Conservation (phyloP, 2,797 vertebrate species). For the Lepilemur septentrionalis region DNA sequence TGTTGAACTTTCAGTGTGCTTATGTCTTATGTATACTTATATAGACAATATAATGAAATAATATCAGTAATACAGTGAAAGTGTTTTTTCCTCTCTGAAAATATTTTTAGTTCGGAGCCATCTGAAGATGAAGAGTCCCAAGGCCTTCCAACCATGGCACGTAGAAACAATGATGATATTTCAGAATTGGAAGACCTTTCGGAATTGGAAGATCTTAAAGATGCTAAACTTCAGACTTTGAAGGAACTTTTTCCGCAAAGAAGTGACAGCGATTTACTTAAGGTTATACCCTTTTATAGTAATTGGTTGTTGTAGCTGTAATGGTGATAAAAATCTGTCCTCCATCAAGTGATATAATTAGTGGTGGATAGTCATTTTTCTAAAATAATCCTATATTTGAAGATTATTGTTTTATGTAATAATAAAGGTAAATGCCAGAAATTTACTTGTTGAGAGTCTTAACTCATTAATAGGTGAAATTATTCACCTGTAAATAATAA, state of each 20-base stretch:
- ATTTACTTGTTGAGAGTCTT: background rate
- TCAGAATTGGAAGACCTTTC: slow-evolving; percentile 74
- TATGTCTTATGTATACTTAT: background rate
- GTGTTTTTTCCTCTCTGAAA: background rate
- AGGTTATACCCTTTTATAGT: slow-evolving; percentile 83
- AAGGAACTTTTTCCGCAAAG: slow-evolving; percentile 91
- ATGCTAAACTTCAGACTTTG: slow-evolving; percentile 85
- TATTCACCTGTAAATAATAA: background rate
- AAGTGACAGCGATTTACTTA: slow-evolving; percentile 84
- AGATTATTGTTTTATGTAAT: background rate
- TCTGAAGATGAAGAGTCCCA: slow-evolving; percentile 81
- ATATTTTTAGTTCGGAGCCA: slow-evolving; percentile 78
- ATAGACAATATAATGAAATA: background rate
- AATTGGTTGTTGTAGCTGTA: slow-evolving; percentile 9
- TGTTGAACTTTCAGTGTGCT: background rate
- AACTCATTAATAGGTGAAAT: background rate
- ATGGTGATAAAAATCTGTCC: background rate
- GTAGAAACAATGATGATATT: slow-evolving; percentile 61
- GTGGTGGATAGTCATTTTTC: background rate
- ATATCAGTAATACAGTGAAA: slow-evolving; percentile 5
- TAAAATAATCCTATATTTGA: background rate
- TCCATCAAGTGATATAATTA: background rate
- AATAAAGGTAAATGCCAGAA: slow-evolving; percentile 16
- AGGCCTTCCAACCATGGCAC: slow-evolving; percentile 46
- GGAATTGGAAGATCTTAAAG: slow-evolving; percentile 78